Conservation (phyloP, 2,888 invertebrate genomes). For the Drepanosiphum platanoidis region DNA sequence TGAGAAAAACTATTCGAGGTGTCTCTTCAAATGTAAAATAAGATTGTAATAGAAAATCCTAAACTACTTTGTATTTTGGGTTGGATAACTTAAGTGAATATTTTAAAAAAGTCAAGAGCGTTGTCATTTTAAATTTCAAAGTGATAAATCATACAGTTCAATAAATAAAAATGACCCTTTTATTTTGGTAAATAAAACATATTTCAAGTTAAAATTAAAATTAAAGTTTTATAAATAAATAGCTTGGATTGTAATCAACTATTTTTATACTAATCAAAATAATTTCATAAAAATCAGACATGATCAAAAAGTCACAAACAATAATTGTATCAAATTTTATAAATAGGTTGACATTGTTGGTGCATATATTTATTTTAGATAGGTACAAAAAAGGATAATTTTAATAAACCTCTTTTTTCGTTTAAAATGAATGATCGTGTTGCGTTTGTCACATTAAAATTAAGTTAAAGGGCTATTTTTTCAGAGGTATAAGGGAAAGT, state of each 20-base stretch:
- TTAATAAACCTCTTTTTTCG: neutral
- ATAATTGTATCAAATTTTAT: neutral
- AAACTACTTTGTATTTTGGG: neutral
- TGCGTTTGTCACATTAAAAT: conserved; percentile 26
- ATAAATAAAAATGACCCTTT: neutral
- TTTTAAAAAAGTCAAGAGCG: neutral
- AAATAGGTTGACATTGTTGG: neutral
- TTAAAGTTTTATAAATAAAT: neutral
- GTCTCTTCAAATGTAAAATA: neutral
- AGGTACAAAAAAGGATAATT: conserved; percentile 4
- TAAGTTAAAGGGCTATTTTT: conserved; percentile 30
- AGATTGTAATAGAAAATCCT: neutral
- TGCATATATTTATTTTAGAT: neutral
- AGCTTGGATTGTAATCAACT: neutral
- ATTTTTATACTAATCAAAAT: no score
- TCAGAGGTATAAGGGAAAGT: neutral
- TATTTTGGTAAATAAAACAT: neutral
- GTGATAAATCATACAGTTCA: neutral
- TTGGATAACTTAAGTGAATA: neutral
- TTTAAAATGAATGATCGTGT: conserved; percentile 14
- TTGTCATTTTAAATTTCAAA: conserved; percentile 3
- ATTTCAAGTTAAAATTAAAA: neutral
- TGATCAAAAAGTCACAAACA: neutral
- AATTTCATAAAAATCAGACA: no score
- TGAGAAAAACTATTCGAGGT: neutral